Evolutionary conservation across 2,888 invertebrate species (phyloP), one percentile per base, ranked within the genome.

Genomic region (Augiades crinisus): DNA sequence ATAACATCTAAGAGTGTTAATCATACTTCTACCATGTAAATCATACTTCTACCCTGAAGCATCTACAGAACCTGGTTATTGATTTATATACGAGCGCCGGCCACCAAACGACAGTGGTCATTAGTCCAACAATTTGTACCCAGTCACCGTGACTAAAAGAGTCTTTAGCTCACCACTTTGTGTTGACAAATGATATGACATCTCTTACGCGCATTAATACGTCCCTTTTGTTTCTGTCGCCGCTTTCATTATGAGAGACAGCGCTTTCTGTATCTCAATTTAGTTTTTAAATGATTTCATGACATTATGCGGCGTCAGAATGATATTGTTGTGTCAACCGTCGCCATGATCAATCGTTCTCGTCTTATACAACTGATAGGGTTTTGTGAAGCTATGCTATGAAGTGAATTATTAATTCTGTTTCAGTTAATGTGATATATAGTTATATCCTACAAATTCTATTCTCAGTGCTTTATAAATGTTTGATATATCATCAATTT

Each of bases 101-200:
- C 13, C 31, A 17, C 44, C n/a, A n/a, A n/a, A n/a, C n/a, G 24
- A 17, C 22, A 33, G 5, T 22, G 30, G 21, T 47, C 57, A 27
- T 55, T 52, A 52, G 17, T 40, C 33, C 31, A 38, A 14, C 51
- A 54, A 57, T 57, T 56, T 57, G 50, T 55, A 56, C 30, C 24
- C 31, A 47, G 61, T 59, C 57, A 53, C 51, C 43, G 50, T 53
- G 54, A 58, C 56, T 59, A 53, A 46, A 40, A 38, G 52, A 54
- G 54, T 55, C 56, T 60, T 53, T 59, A 60, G 57, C 61, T 57
- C 52, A 58, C 59, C 66, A 68, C 62, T 70, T 68, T 59, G 59
- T 57, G 58, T 46, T 68, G 70, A 72, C 68, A 70, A 70, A 72
- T 60, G 71, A 65, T 61, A 47, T 54, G 54, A 61, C 62, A 59